phyloP scores from a whole-genome alignment of 1,140 invertebrate species.

The Nasonia vitripennis region DNA sequence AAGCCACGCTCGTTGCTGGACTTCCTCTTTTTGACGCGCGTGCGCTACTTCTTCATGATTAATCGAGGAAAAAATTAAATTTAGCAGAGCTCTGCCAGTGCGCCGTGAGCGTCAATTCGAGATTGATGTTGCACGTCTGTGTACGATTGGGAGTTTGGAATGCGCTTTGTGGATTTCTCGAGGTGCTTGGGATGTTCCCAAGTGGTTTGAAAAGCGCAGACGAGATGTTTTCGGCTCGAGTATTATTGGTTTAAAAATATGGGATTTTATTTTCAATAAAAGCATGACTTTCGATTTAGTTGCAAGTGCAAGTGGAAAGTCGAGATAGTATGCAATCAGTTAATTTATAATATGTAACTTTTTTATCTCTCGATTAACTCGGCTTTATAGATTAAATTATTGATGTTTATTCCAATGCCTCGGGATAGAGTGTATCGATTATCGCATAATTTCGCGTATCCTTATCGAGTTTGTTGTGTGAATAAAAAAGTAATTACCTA shows the following conservation, averaged over 20 bases:
- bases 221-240: too few relatives aligned
- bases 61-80: not conserved
- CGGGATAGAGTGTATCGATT: not conserved
- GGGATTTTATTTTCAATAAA: too few relatives aligned
- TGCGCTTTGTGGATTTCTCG: not conserved
- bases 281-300: too few relatives aligned
- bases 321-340: too few relatives aligned
- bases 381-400: not conserved
- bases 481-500: not conserved
- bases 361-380: not conserved
- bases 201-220: too few relatives aligned
- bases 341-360: too few relatives aligned
- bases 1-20: conserved; percentile 47
- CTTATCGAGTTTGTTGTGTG: too few relatives aligned
- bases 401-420: not conserved
- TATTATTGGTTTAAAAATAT: too few relatives aligned
- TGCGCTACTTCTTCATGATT: conserved; percentile 1
- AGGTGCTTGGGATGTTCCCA: too few relatives aligned
- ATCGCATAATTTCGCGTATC: not conserved
- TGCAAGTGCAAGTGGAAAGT: too few relatives aligned
- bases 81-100: not conserved
- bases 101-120: not conserved
- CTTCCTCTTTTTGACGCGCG: conserved; percentile 32
- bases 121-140: not conserved
- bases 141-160: not conserved